Evolutionary conservation across 2,113 vertebrate genomes (phyloP).

Genomic region (Catharus bicknelli): DNA sequence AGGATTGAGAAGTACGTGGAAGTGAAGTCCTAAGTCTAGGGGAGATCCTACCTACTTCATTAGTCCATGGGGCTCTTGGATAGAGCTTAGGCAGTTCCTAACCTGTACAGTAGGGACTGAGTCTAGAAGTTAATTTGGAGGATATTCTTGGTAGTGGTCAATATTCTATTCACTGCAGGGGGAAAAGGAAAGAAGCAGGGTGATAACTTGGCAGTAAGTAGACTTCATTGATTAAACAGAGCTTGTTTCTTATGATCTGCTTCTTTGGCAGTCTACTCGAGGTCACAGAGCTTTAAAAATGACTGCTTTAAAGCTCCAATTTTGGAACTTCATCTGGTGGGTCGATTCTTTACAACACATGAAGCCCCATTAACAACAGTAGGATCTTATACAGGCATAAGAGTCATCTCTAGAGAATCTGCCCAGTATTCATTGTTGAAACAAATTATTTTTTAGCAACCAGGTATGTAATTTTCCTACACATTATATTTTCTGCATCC

Average conservation of each 20-base stretch:
- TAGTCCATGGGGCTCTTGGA: not conserved
- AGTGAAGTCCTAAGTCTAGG: not conserved
- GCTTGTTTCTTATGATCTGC: not conserved
- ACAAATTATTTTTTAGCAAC: conserved; percentile 2
- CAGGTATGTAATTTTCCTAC: conserved; percentile 1
- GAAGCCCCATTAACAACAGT: not conserved
- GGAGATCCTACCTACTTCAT: not conserved
- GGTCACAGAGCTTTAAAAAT: conserved; percentile 2
- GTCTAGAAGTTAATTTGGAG: not conserved
- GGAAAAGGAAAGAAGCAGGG: not conserved
- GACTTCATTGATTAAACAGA: conserved; percentile 4
- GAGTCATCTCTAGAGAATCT: not conserved
- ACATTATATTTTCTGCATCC: not conserved
- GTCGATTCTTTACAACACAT: not conserved
- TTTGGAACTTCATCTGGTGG: not conserved
- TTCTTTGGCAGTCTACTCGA: not conserved
- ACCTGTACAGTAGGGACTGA: not conserved
- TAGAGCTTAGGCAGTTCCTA: not conserved
- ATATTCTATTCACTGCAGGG: not conserved
- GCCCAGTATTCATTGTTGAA: not conserved
- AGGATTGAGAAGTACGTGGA: not conserved
- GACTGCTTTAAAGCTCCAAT: not conserved
- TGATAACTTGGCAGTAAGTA: not conserved
- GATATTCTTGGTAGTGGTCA: not conserved
- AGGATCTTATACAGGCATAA: not conserved